Conservation (phyloP, 2,888 invertebrate genomes). For the Cabera pusaria region DNA sequence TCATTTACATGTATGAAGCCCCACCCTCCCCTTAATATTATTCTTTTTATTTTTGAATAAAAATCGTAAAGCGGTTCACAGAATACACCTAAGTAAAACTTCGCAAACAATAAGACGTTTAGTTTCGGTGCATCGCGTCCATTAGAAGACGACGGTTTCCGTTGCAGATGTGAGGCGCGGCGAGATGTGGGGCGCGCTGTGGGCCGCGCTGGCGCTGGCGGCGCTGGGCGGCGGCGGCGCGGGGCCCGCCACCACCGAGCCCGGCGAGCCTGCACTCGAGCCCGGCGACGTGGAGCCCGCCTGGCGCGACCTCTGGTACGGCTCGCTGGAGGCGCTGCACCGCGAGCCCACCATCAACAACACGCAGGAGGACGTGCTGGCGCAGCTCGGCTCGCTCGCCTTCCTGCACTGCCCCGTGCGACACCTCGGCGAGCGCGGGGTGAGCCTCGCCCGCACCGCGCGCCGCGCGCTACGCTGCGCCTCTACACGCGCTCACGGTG, state of each 20-base stretch:
- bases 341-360: constrained; percentile 85
- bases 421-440: constrained; percentile 89
- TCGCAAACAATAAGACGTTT: too few relatives aligned
- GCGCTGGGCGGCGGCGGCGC: constrained; percentile 7
- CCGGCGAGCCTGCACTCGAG: constrained; percentile 42
- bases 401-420: constrained; percentile 92
- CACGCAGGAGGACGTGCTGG: constrained; percentile 89
- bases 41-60: too few relatives aligned
- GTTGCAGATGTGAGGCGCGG: constrained; percentile 17
- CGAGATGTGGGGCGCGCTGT: constrained; percentile 16
- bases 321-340: constrained; percentile 67
- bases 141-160: too few relatives aligned
- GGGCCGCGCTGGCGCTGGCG: constrained; percentile 12
- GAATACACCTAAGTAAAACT: too few relatives aligned
- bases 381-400: constrained; percentile 90
- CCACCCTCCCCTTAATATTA: too few relatives aligned
- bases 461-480: too few relatives aligned
- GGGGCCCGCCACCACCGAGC: constrained; percentile 36
- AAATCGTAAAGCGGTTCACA: too few relatives aligned
- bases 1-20: too few relatives aligned
- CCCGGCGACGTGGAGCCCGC: constrained; percentile 59
- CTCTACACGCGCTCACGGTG: too few relatives aligned
- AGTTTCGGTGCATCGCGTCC: too few relatives aligned
- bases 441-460: constrained; percentile 45
- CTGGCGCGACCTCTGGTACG: constrained; percentile 86